A percentile compares a stretch with the other conserved stretches of the same genome.
phyloP scores from a whole-genome alignment of 1,140 invertebrate species.

The Dryas iulia region DNA sequence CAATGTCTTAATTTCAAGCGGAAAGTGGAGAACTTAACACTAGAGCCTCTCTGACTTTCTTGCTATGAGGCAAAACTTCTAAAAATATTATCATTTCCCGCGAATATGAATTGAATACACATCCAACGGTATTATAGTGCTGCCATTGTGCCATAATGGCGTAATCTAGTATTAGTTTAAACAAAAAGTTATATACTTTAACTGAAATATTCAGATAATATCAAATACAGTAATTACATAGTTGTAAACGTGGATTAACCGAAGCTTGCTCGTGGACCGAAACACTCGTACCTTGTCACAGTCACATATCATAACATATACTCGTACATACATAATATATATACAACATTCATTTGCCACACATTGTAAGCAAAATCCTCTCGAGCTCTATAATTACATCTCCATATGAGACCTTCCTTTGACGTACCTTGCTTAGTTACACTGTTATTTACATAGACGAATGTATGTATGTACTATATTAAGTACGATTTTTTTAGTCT shows the following conservation, averaged over 20 bases:
- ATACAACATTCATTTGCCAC: neutral
- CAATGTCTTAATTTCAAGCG: too few relatives aligned
- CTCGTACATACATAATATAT: neutral
- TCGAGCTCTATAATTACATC: constrained; percentile 26
- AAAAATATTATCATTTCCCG: too few relatives aligned
- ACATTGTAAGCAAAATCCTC: constrained; percentile 20
- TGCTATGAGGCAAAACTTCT: too few relatives aligned
- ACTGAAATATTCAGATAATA: too few relatives aligned
- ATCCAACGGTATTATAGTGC: too few relatives aligned
- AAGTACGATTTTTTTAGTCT: neutral
- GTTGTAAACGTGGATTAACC: neutral
- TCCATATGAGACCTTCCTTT: constrained; percentile 17
- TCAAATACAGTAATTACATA: too few relatives aligned
- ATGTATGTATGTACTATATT: neutral
- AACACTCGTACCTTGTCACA: neutral
- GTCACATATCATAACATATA: neutral
- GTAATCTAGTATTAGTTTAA: too few relatives aligned
- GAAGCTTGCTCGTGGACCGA: neutral
- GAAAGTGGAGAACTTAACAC: too few relatives aligned
- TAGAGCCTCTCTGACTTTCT: too few relatives aligned
- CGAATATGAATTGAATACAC: too few relatives aligned
- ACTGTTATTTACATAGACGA: neutral
- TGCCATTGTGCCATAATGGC: too few relatives aligned
- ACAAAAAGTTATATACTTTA: too few relatives aligned
- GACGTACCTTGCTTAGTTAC: constrained; percentile 1